A percentile compares a stretch with the other conserved stretches of the same genome.
Conservation (phyloP, 2,113 vertebrate species). For the Sphyrna mokarran region DNA sequence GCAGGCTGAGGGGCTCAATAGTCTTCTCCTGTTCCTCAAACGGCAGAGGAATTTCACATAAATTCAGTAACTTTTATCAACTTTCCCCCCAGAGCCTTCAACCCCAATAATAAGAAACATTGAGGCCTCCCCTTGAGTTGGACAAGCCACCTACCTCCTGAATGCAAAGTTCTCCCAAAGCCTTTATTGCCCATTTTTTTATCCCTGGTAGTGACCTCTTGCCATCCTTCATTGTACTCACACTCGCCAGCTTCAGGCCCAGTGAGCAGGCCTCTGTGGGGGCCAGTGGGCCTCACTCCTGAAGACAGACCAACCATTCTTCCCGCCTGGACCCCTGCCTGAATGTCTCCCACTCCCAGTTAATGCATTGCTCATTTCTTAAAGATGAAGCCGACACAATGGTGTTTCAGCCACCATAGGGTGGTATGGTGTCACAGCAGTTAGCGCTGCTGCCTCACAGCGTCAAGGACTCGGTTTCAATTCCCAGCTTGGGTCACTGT, state of each 20-base stretch:
- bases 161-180: not conserved
- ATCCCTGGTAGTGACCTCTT: not conserved
- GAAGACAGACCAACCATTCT: too few species aligned
- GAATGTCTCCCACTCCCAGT: not conserved
- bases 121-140: not conserved
- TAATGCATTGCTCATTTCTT: not conserved
- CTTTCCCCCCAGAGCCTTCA: not conserved
- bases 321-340: not conserved
- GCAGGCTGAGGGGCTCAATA: too few species aligned
- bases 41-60: not conserved
- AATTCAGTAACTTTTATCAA: not conserved
- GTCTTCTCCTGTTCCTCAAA: not conserved
- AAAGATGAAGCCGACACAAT: not conserved
- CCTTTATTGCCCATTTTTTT: too few species aligned
- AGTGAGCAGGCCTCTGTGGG: not conserved
- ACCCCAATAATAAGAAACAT: not conserved
- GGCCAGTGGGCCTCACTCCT: not conserved
- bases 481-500: too few species aligned
- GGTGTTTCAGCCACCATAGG: not conserved
- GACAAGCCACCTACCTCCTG: not conserved
- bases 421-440: too few species aligned
- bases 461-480: too few species aligned
- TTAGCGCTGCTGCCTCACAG: too few species aligned
- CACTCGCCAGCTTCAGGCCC: not conserved
- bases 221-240: not conserved